Base-by-base conservation (phyloP, 2,797 vertebrate genomes). In the Hipposideros larvatus region DNA sequence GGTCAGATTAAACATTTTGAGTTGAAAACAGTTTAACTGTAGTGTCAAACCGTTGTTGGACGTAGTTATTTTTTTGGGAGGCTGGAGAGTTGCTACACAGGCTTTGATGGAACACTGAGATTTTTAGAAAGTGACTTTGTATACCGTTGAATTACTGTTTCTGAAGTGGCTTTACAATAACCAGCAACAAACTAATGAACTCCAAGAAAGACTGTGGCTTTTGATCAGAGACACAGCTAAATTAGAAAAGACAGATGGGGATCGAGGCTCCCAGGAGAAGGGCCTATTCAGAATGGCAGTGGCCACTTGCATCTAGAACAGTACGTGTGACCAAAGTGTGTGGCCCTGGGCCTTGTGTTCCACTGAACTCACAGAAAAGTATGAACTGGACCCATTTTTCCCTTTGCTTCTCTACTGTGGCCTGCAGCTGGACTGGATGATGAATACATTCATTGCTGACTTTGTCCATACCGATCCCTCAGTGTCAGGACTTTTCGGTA, bases 41-140 rank as follows among this genome's bases (percentile, higher is more conserved):
- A 43, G 11, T 93, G 41, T 91, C 43, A 89, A 73, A 57, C 75
- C 24, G 59, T 41, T 53, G 2, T 93, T 93, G 87, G 24, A 63
- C 11, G 8, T 79, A 61, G 46, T 91, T 87, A 53, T 61, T 95
- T 94, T 89, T 5, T 57, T 57, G 16, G 26, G 26, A 48, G 46
- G 78, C 34, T 78, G 34, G 87, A 74, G 18, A 80, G n/a, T 85
- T 93, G 14, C 15, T 94, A 31, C 73, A 85, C 80, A 55, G 71
- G 57, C 51, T 94, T 74, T 78, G 90, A 91, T 88, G 85, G 46
- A 94, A 90, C 68, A 65, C 21, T 78, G 79, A 85, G 31, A 16
- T 78, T 84, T 95, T 97, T 90, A 77, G 41, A 94, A 96, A 61
- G 26, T 91, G 15, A 80, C 22, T 96, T 86, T 57, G 9, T 41